phyloP scores from a whole-genome alignment of 2,888 invertebrate species.

The Aspidiotus rigidus region DNA sequence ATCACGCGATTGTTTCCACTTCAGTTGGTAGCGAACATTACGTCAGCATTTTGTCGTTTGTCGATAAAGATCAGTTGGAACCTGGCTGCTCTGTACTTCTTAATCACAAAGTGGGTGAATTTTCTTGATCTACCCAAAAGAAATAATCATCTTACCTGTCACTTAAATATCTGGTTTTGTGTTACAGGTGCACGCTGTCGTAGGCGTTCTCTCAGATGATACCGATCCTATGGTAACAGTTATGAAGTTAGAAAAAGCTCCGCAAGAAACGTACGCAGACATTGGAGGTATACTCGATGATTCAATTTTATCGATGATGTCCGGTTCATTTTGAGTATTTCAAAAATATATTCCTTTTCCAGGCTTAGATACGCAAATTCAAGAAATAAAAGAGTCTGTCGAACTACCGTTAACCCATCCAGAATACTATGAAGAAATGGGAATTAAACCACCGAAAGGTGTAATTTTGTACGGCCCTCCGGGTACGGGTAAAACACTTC shows the following conservation, averaged over 20 bases:
- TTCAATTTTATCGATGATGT: neutral
- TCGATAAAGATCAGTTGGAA: slow-evolving; percentile 97
- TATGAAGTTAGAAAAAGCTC: slow-evolving; percentile 99
- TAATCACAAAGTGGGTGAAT: slow-evolving; percentile 74
- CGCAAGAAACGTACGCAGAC: slow-evolving; percentile 98
- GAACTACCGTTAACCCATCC: slow-evolving; percentile 97
- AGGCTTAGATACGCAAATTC: slow-evolving; percentile 90
- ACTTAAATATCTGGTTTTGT: slow-evolving; percentile 21
- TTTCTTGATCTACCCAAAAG: no score
- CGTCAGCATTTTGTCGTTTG: slow-evolving; percentile 96
- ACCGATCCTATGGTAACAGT: slow-evolving; percentile 99
- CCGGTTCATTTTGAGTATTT: slow-evolving; percentile 4
- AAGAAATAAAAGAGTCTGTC: slow-evolving; percentile 96
- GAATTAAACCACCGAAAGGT: slow-evolving; percentile 98
- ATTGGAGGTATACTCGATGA: slow-evolving; percentile 61
- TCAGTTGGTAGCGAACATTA: slow-evolving; percentile 99
- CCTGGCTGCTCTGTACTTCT: slow-evolving; percentile 96
- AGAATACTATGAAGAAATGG: slow-evolving; percentile 99
- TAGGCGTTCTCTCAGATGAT: slow-evolving; percentile 96
- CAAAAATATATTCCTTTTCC: slow-evolving; percentile 3
- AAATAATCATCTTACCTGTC: neutral
- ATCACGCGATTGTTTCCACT: slow-evolving; percentile 98
- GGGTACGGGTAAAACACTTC: slow-evolving; percentile 94
- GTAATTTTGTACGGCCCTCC: slow-evolving; percentile 97
- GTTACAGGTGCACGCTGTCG: slow-evolving; percentile 89